Percentiles rank a stretch among this genome's conserved stretches.
Evolutionary conservation across 2,113 vertebrate species (phyloP).

Genomic region (Eclectus roratus): DNA sequence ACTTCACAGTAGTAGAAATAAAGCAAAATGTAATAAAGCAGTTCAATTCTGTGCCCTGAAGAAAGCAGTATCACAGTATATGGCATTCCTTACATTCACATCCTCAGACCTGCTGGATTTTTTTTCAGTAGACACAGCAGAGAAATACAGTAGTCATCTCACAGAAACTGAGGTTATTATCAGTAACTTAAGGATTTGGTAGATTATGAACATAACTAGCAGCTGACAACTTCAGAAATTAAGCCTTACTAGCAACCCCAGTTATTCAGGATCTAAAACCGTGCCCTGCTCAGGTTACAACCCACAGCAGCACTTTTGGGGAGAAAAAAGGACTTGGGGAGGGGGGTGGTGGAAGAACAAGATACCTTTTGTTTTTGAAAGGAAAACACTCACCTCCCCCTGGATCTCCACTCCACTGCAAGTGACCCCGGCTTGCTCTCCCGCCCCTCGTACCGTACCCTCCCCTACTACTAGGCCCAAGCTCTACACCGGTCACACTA

Average conservation of each 20-base stretch:
- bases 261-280: background rate
- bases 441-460: background rate
- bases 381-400: background rate
- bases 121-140: background rate
- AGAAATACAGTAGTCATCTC: background rate
- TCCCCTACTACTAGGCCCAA: conserved; percentile 9
- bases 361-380: background rate
- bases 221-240: conserved; percentile 8
- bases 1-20: background rate
- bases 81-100: background rate
- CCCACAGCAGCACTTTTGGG: conserved; percentile 21
- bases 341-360: background rate
- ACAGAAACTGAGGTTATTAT: background rate
- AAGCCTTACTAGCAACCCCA: background rate
- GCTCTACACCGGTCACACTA: background rate
- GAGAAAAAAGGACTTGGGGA: background rate
- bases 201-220: background rate
- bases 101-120: fast-evolving
- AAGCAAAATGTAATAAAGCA: background rate
- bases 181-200: background rate
- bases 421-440: background rate
- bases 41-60: background rate
- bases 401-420: background rate
- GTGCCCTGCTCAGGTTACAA: conserved; percentile 29
- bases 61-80: background rate